Conservation (phyloP, 1,140 invertebrate genomes). For the Lithobius niger region DNA sequence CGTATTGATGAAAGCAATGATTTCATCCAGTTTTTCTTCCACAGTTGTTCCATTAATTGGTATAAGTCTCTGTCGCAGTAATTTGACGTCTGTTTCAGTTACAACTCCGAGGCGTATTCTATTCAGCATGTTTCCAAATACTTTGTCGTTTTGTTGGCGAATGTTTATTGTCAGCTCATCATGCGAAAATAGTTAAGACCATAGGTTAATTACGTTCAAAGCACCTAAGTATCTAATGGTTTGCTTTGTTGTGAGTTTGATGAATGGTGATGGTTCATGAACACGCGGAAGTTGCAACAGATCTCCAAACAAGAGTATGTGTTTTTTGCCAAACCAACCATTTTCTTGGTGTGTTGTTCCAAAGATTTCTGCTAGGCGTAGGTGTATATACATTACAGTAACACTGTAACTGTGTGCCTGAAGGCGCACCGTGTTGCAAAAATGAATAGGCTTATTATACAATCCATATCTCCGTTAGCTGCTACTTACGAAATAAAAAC, state of each 20-base stretch:
- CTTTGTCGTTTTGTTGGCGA: not conserved
- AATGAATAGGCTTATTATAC: no score
- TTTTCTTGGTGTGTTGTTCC: not conserved
- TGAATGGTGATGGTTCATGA: not conserved
- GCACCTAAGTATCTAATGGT: not conserved
- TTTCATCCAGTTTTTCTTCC: not conserved
- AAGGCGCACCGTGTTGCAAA: no score
- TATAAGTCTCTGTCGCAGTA: not conserved
- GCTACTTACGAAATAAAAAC: no score
- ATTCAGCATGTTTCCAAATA: not conserved
- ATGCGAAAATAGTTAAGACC: slow-evolving; percentile 2
- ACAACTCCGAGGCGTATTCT: not conserved
- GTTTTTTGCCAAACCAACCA: slow-evolving; percentile 2
- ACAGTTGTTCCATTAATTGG: not conserved
- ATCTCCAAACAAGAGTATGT: not conserved
- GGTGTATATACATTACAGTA: slow-evolving; percentile 2
- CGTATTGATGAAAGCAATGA: no score
- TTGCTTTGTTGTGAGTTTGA: not conserved
- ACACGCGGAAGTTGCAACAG: slow-evolving; percentile 1
- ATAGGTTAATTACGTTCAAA: no score
- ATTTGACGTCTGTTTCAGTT: not conserved
- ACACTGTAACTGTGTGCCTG: no score
- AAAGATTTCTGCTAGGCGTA: slow-evolving; percentile 4
- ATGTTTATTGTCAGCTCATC: slow-evolving; percentile 9
- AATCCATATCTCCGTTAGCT: no score